Evolutionary conservation across 2,888 invertebrate species (phyloP).

Genomic region (Agapetus fuscipes): DNA sequence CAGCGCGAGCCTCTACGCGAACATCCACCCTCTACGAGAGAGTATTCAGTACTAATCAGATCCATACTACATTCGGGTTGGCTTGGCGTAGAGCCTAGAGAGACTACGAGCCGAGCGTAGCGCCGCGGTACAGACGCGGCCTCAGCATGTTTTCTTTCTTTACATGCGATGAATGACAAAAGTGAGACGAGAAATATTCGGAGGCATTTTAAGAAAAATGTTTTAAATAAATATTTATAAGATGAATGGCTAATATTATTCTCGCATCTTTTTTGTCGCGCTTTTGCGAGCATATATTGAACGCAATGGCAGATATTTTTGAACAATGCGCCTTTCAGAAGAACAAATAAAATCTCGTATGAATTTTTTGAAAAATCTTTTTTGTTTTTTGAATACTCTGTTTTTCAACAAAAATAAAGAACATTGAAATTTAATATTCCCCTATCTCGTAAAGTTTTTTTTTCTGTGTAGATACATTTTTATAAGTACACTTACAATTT

Average conservation of each 20-base stretch:
- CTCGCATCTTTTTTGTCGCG: background rate
- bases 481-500: too few species aligned
- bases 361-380: too few species aligned
- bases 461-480: too few species aligned
- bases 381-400: too few species aligned
- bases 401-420: too few species aligned
- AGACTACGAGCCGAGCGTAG: constrained; percentile 12
- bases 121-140: constrained; percentile 5
- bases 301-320: background rate
- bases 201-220: background rate
- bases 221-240: constrained; percentile 1
- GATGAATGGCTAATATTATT: constrained; percentile 1
- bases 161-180: constrained; percentile 3
- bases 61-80: constrained; percentile 10
- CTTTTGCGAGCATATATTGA: background rate
- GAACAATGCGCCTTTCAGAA: too few species aligned
- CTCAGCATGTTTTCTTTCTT: background rate
- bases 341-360: too few species aligned
- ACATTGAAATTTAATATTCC: too few species aligned
- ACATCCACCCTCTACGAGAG: constrained; percentile 9
- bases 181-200: constrained; percentile 4
- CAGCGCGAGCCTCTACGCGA: too few species aligned
- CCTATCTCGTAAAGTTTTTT: too few species aligned
- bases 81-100: background rate
- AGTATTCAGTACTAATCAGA: constrained; percentile 16